Percentiles rank a stretch among this genome's conserved stretches.
phyloP scores from a whole-genome alignment of 2,888 invertebrate genomes.

The Mesoligia furuncula region DNA sequence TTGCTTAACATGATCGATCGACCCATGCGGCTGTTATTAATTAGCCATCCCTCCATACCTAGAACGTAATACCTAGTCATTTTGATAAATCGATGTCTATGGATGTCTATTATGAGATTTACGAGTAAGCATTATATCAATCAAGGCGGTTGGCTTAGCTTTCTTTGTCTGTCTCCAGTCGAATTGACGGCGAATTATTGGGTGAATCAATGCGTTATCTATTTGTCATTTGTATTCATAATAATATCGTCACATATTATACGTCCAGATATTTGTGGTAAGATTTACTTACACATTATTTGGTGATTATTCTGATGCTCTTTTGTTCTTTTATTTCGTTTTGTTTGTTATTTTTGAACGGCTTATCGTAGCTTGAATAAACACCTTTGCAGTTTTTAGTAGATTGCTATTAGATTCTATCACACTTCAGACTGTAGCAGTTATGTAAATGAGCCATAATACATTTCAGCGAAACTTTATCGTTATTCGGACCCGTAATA shows the following conservation, averaged over 20 bases:
- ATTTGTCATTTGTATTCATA: conserved; percentile 1
- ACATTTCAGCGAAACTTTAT: conserved; percentile 11
- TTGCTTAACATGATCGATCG: not conserved
- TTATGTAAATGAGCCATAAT: conserved; percentile 6
- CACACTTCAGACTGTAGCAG: not conserved
- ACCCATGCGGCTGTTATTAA: not conserved
- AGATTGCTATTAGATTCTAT: not conserved
- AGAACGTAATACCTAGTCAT: not conserved
- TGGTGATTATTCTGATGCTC: not conserved
- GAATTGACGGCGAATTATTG: conserved; percentile 10
- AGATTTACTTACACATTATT: not conserved
- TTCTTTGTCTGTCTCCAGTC: conserved; percentile 9
- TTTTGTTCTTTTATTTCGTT: not conserved
- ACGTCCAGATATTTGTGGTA: not conserved
- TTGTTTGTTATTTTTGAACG: not conserved
- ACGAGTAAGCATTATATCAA: conserved; percentile 17
- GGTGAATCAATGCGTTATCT: not conserved
- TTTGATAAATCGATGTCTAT: conserved; percentile 19
- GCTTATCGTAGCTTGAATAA: too few species aligned
- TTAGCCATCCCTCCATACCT: not conserved
- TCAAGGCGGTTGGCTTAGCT: conserved; percentile 19
- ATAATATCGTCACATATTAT: not conserved
- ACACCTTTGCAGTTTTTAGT: not conserved
- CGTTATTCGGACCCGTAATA: conserved; percentile 1
- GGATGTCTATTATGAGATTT: not conserved